Percentiles rank a stretch among this genome's conserved stretches.
These are phyloP conservation scores for Ceratosolen solmsi DNA, from an alignment of 1,140 invertebrate genomes.

Conservation along the genomic window DNA sequence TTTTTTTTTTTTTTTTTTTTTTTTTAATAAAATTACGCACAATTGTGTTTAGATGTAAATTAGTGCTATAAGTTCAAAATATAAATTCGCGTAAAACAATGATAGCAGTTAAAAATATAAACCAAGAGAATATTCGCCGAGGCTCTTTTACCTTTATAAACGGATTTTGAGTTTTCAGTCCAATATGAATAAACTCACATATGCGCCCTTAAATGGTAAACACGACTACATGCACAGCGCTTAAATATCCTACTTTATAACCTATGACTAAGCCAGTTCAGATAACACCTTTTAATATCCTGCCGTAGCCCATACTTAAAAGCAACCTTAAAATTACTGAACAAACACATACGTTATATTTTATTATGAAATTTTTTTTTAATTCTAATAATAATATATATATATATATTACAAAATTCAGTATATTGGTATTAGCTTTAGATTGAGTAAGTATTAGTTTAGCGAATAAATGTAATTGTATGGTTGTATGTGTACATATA, in stretches of 20 bases:
- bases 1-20: no score
- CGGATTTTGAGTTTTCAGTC: conserved; percentile 9
- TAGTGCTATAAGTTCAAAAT: not conserved
- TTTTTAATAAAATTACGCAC: no score
- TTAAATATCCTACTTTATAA: conserved; percentile 26
- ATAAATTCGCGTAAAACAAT: not conserved
- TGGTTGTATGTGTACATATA: no score
- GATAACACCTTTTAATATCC: conserved; percentile 25
- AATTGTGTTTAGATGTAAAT: no score
- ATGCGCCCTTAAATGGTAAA: not conserved
- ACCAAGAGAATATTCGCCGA: not conserved
- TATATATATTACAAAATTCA: no score
- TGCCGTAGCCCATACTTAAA: not conserved
- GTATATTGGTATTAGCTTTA: no score
- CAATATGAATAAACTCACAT: conserved; percentile 22
- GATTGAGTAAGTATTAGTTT: no score
- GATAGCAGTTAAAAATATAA: not conserved
- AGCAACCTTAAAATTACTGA: not conserved
- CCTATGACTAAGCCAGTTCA: conserved; percentile 4
- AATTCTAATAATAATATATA: no score
- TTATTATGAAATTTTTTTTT: not conserved
- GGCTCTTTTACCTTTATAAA: conserved; percentile 11
- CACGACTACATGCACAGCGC: not conserved
- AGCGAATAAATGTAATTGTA: no score
- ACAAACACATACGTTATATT: not conserved